Evolutionary conservation across 2,797 vertebrate species (phyloP).

Genomic region (Pachyuromys duprasi): DNA sequence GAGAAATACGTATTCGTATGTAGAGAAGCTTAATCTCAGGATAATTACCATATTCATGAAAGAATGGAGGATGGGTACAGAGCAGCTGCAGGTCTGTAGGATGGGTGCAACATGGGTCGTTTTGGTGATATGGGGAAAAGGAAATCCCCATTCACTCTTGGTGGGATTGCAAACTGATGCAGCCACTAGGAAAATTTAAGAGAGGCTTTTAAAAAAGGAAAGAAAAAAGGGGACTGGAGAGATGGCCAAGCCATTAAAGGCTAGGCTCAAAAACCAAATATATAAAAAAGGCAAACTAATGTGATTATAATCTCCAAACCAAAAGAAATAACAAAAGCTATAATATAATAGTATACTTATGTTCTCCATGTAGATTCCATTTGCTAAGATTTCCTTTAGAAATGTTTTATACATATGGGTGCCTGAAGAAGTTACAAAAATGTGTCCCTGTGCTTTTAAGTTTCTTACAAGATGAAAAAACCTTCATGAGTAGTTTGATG

Average conservation of each 20-base stretch:
- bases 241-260: too few species aligned
- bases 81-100: too few species aligned
- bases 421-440: constrained; percentile 39
- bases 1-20: background rate
- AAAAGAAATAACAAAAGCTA: background rate
- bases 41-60: background rate
- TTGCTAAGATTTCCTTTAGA: background rate
- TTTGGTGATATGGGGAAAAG: background rate
- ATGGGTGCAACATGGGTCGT: background rate
- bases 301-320: background rate
- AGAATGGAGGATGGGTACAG: background rate
- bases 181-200: background rate
- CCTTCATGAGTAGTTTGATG: constrained; percentile 36
- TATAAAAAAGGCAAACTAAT: background rate
- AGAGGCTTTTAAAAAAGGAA: background rate
- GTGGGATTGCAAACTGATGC: background rate
- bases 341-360: background rate
- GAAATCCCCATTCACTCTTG: background rate
- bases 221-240: background rate
- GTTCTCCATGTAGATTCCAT: background rate
- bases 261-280: background rate
- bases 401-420: background rate
- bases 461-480: constrained; percentile 47
- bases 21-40: too few species aligned
- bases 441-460: background rate